Evolutionary conservation across 53 echinoderm and acorn worm genomes (phyloP), one percentile per base, ranked within the genome.

Genomic region (Mesocentrotus franciscanus): DNA sequence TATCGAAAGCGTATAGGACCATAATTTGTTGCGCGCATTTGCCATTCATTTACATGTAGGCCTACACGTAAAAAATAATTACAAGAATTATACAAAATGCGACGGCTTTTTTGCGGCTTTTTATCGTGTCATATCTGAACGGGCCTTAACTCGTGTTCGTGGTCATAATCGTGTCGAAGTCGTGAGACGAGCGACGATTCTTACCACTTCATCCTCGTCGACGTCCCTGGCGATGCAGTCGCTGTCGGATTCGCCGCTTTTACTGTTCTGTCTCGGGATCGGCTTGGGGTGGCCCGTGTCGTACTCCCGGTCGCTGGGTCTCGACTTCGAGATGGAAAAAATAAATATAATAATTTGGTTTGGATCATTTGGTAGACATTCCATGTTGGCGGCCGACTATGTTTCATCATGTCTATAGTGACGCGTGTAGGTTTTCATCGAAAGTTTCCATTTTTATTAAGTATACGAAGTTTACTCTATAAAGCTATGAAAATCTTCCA

Each of bases 121-220:
- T 74, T 74, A 26, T 29, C 1, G 74, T 15, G 74, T n/a, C 4
- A 26, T 74, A 26, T 74, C n/a, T 30, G 74, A 74, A 1, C 24
- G 24, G 27, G 27, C n/a, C 29, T 6, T 85, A 35, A 29, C 59
- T 58, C 87, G 10, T 57, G 13, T 0, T 58, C 29, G 58, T 20
- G 7, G 87, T 87, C 39, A 93, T 57, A 93, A 61, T 81, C 81
- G 59, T 56, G 93, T 93, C 18, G 83, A 79, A 6, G 93, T 32
- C 33, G 39, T 35, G 8, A 60, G 29, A 29, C 81, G 81, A 29
- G 81, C 93, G 20, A 59, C 93, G 83, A 58, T 56, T 35, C 93
- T 94, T 94, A 94, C 95, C 95, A 71, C 87, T 68, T 94, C 95
- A 0, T 84, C 94, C 14, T 94, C 87, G 70, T 94, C 95, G 26